Evolutionary conservation across 2,797 vertebrate species (phyloP).

Genomic region (Lepus townsendii): DNA sequence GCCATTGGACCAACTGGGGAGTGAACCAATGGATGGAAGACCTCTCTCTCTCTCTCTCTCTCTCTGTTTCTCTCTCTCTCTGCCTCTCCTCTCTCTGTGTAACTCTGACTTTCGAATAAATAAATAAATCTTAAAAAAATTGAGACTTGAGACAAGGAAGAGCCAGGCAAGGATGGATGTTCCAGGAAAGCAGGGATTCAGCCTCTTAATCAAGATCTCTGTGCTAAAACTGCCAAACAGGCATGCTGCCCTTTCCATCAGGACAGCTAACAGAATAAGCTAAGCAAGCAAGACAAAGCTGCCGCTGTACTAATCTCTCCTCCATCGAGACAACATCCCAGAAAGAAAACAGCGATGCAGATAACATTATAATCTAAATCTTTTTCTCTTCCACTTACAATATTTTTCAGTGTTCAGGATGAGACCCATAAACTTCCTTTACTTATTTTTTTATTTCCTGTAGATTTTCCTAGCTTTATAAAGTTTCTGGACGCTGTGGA

Average conservation of each 20-base stretch:
- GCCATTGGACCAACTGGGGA: no score
- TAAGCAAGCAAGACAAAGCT: not conserved
- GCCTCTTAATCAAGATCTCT: constrained; percentile 18
- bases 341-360: not conserved
- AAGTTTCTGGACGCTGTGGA: not conserved
- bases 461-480: constrained; percentile 5
- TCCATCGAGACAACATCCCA: constrained; percentile 50
- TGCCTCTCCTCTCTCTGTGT: no score
- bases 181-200: not conserved
- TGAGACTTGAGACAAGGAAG: not conserved
- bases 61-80: no score
- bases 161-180: not conserved
- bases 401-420: not conserved
- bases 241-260: not conserved
- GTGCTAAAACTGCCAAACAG: not conserved
- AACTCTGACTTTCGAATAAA: no score
- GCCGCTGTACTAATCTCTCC: not conserved
- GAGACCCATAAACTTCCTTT: not conserved
- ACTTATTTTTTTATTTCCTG: not conserved
- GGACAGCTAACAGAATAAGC: constrained; percentile 15
- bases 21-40: no score
- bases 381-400: not conserved
- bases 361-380: not conserved
- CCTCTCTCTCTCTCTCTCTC: no score
- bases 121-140: no score